Evolutionary conservation across 64 coral and sea anemone species (phyloP).

Genomic region (Pachyseris speciosa): DNA sequence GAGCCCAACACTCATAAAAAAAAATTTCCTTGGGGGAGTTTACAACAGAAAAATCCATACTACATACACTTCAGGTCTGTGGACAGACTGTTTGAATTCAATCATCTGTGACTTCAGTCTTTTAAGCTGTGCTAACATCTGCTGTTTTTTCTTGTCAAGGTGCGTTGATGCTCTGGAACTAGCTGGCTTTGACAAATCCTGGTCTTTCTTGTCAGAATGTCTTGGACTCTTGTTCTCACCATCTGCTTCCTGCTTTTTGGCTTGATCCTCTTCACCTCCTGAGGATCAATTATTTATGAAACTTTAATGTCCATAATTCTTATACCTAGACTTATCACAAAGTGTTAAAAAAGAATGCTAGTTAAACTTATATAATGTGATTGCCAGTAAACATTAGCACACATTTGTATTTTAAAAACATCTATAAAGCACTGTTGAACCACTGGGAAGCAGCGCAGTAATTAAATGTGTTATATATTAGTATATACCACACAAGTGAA

Average conservation of each 20-base stretch:
- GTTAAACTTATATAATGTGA: too few species aligned
- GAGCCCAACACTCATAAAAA: too few species aligned
- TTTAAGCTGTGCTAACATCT: conserved; percentile 77
- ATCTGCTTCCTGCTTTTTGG: background rate
- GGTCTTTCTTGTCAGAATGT: background rate
- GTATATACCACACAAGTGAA: too few species aligned
- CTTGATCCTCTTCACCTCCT: background rate
- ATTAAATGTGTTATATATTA: too few species aligned
- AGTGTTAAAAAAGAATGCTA: background rate
- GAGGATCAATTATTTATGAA: background rate
- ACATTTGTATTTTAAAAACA: too few species aligned
- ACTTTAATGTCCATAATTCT: background rate
- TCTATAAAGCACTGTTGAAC: too few species aligned
- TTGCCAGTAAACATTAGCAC: too few species aligned
- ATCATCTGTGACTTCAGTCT: conserved; percentile 79
- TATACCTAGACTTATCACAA: background rate
- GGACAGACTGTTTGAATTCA: conserved; percentile 60
- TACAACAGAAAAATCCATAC: too few species aligned
- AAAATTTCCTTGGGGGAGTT: too few species aligned
- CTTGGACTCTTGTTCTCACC: background rate
- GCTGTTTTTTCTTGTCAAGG: conserved; percentile 72
- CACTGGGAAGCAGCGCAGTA: too few species aligned
- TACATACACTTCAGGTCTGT: conserved; percentile 79
- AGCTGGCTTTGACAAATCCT: background rate
- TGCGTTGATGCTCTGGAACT: background rate